Percentiles rank a stretch among this genome's conserved stretches.
Evolutionary conservation across 2,888 invertebrate species (phyloP).

Genomic region (Agelastica alni): DNA sequence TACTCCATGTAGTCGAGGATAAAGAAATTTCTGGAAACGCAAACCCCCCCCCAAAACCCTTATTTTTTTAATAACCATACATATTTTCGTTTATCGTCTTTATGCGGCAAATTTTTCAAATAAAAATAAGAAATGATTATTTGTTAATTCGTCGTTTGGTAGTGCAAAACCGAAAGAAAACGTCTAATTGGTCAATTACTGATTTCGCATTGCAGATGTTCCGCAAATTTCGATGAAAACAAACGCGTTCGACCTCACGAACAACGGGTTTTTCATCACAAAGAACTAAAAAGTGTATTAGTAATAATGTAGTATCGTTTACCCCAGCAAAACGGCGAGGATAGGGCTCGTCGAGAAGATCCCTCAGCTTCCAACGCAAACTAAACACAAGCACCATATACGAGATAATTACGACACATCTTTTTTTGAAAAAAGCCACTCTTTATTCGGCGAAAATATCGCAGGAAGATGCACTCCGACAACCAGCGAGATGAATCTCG

Average conservation of each 20-base stretch:
- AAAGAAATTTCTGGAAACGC: too few species aligned
- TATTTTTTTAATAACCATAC: too few species aligned
- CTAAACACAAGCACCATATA: conserved; percentile 32
- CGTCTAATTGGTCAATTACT: conserved; percentile 7
- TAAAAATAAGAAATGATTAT: too few species aligned
- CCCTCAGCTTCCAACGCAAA: conserved; percentile 18
- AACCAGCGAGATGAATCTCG: conserved; percentile 38
- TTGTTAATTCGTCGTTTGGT: too few species aligned
- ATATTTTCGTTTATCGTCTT: too few species aligned
- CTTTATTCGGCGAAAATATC: conserved; percentile 3
- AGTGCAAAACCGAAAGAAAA: too few species aligned
- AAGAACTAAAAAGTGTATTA: background rate
- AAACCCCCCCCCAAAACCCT: too few species aligned
- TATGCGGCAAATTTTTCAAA: too few species aligned
- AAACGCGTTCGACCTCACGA: background rate
- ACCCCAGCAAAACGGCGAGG: conserved; percentile 47
- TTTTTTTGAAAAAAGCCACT: conserved; percentile 16
- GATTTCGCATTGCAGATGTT: conserved; percentile 44
- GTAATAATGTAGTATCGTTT: conserved; percentile 30
- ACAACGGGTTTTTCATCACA: too few species aligned
- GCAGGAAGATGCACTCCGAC: too few species aligned
- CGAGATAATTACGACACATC: conserved; percentile 24
- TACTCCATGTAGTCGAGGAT: too few species aligned
- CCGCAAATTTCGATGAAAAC: background rate
- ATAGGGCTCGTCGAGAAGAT: conserved; percentile 16